Evolutionary conservation across 2,888 invertebrate species (phyloP).

Genomic region (Tethea ocularis): DNA sequence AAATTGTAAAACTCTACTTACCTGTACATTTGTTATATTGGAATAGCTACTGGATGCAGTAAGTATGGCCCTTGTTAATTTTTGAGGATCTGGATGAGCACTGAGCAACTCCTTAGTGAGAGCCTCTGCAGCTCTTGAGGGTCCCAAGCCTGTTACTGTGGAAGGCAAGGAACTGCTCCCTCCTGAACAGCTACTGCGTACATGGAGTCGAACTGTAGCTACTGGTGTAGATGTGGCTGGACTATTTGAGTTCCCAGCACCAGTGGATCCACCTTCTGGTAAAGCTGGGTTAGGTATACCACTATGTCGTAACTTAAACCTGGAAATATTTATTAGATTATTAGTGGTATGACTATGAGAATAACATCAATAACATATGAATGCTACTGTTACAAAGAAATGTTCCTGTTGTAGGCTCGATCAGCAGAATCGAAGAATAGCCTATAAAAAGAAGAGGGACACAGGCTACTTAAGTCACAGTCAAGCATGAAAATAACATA

Average conservation of each 20-base stretch:
- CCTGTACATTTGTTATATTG: slow-evolving; percentile 73
- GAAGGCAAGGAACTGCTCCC: slow-evolving; percentile 64
- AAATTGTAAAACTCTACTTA: slow-evolving; percentile 25
- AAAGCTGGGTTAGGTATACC: slow-evolving; percentile 76
- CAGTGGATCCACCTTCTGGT: slow-evolving; percentile 76
- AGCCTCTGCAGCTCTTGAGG: slow-evolving; percentile 67
- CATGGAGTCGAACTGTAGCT: slow-evolving; percentile 57
- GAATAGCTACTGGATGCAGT: slow-evolving; percentile 81
- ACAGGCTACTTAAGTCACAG: too few relatives aligned
- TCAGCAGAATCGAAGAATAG: too few relatives aligned
- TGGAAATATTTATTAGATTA: slow-evolving; percentile 37
- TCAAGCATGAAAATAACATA: too few relatives aligned
- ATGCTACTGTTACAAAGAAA: too few relatives aligned
- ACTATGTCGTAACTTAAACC: slow-evolving; percentile 80
- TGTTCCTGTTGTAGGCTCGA: too few relatives aligned
- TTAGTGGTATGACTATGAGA: not conserved
- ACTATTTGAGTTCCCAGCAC: slow-evolving; percentile 59
- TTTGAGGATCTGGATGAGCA: slow-evolving; percentile 79
- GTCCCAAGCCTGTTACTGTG: slow-evolving; percentile 61
- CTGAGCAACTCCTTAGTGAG: slow-evolving; percentile 73
- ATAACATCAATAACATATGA: too few relatives aligned
- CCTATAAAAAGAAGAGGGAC: too few relatives aligned
- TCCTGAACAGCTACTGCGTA: slow-evolving; percentile 69
- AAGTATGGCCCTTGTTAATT: slow-evolving; percentile 77
- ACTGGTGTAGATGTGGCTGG: slow-evolving; percentile 51